These are phyloP conservation scores for Aphelocoma californica DNA, from an alignment of 2,797 vertebrate genomes.

Conservation along the genomic window DNA sequence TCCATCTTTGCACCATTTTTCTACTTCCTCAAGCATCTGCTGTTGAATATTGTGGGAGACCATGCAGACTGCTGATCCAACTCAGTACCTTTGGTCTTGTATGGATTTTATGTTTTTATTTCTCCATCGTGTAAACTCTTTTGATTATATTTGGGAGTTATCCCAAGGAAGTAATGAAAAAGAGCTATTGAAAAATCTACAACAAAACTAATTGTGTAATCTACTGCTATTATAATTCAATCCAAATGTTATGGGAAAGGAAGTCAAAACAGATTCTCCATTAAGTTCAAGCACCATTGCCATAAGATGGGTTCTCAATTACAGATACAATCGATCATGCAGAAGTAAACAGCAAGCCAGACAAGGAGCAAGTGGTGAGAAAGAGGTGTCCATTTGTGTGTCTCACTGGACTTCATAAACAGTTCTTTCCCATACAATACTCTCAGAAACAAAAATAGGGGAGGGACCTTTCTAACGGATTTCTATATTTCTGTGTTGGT, in stretches of 20 bases:
- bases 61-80: background rate
- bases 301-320: background rate
- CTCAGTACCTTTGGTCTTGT: background rate
- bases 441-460: background rate
- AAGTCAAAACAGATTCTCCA: background rate
- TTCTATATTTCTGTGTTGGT: background rate
- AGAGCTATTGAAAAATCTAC: background rate
- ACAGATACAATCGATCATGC: background rate
- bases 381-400: background rate
- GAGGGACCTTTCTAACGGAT: background rate
- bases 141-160: background rate
- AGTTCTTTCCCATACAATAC: background rate
- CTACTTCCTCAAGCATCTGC: background rate
- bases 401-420: background rate
- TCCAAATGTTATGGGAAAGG: background rate
- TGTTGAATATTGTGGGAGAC: background rate
- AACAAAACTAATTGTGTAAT: background rate
- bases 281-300: background rate
- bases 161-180: background rate
- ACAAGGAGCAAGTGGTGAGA: background rate
- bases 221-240: background rate
- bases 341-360: background rate
- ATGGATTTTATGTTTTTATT: background rate
- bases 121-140: background rate
- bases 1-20: background rate